These are phyloP conservation scores for Elachura formosa DNA, from an alignment of 2,113 vertebrate species.

Conservation along the genomic window DNA sequence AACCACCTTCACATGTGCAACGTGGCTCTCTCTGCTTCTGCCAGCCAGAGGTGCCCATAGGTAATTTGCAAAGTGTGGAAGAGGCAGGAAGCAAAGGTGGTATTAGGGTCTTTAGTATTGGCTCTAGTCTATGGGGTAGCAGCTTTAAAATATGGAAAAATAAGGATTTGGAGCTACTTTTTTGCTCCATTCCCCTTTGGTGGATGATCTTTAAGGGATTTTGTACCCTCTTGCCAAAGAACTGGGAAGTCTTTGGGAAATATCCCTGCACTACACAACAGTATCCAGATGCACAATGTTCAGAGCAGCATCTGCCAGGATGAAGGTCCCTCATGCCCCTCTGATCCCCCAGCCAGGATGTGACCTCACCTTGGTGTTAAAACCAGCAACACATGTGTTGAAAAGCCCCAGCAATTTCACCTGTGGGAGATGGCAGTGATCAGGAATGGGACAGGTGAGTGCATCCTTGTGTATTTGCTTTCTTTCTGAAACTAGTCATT, in stretches of 20 bases:
- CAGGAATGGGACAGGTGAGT: neutral
- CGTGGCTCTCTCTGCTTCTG: neutral
- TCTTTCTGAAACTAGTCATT: conserved; percentile 41
- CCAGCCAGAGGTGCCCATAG: neutral
- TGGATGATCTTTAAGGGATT: neutral
- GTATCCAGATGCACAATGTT: neutral
- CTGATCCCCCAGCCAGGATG: neutral
- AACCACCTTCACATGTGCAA: neutral
- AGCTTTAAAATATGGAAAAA: neutral
- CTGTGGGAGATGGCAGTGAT: neutral
- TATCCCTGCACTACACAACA: neutral
- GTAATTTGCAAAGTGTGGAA: accelerated
- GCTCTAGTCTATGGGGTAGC: neutral
- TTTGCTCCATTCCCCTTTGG: neutral
- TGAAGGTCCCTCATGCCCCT: neutral
- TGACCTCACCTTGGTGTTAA: neutral
- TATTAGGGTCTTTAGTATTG: neutral
- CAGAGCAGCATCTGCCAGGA: neutral
- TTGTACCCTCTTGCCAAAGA: neutral
- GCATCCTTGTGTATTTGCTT: conserved; percentile 38
- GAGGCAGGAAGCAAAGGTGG: neutral
- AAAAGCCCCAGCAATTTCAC: neutral
- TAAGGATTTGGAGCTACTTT: neutral
- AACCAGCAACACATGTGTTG: neutral
- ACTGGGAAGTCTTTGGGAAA: neutral